Evolutionary conservation across 2,797 vertebrate genomes (phyloP), one percentile per base, ranked within the genome.

Genomic region (Moxostoma hubbsi): DNA sequence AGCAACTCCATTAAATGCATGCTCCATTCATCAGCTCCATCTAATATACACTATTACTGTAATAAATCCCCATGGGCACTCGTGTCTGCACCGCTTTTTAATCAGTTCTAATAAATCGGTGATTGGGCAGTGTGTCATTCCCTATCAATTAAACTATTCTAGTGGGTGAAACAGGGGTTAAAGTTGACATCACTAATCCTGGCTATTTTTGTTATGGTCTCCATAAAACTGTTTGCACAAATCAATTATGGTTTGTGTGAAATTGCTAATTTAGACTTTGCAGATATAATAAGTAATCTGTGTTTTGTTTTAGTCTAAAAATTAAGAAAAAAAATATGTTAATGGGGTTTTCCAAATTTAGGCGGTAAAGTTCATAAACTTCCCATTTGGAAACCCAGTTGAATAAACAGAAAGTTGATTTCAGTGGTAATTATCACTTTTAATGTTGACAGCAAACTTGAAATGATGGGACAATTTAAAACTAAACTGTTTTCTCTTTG

Each of bases 1-100:
- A 83, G 73, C 55, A 72, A 59, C 72, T 71, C 75, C 73, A 82
- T 85, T 80, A 82, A 82, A 58, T 64, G 47, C 46, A 49, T 36
- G 36, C 2, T 80, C 72, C 82, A 89, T 86, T 84, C 79, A 82
- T 88, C 75, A 83, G 80, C 73, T 67, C 62, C 68, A 86, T 85
- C 77, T 72, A 83, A 84, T 84, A 82, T 69, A 75, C 49, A 76
- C 81, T 71, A 70, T 80, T 57, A 80, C 80, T 62, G 80, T 71
- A 67, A 77, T 72, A 73, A 77, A 81, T 66, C 57, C 59, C 46
- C 46, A 75, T 2, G 7, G 58, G 73, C 45, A 36, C 68, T 71
- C 58, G 18, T 64, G 61, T 79, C 68, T 72, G 61, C 16, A 58
- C 18, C 16, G 36, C 61, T 73, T 79, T 16, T 43, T 73, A 65